A percentile compares a stretch with the other conserved stretches of the same genome.
phyloP scores from a whole-genome alignment of 2,888 invertebrate species.

The Macrosiphum euphorbiae region DNA sequence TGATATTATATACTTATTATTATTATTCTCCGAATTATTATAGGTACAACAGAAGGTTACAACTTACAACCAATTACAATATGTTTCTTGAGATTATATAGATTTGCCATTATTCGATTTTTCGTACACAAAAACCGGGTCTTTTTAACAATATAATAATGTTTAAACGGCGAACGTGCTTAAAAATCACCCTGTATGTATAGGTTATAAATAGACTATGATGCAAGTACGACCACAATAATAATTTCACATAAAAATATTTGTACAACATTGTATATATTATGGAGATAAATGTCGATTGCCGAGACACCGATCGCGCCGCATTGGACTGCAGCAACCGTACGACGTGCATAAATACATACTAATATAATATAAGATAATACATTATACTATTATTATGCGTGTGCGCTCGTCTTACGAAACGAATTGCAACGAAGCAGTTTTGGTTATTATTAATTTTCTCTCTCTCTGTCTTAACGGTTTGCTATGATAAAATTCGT shows the following conservation, averaged over 20 bases:
- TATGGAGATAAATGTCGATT: constrained; percentile 28
- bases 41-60: too few species aligned
- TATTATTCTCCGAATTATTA: too few species aligned
- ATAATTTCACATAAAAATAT: neutral
- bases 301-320: constrained; percentile 7
- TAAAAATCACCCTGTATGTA: too few species aligned
- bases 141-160: too few species aligned
- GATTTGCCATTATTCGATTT: neutral
- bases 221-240: neutral
- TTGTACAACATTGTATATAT: neutral
- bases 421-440: constrained; percentile 19
- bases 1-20: neutral
- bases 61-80: too few species aligned
- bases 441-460: neutral
- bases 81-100: too few species aligned
- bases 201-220: too few species aligned
- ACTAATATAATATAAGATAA: neutral
- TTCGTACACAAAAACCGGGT: neutral
- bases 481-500: constrained; percentile 39
- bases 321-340: neutral
- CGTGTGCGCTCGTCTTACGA: neutral
- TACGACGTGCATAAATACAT: neutral
- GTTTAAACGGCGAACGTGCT: too few species aligned
- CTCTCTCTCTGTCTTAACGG: neutral
- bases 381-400: neutral